Evolutionary conservation across 2,113 vertebrate genomes (phyloP).

Genomic region (Delphinapterus leucas): DNA sequence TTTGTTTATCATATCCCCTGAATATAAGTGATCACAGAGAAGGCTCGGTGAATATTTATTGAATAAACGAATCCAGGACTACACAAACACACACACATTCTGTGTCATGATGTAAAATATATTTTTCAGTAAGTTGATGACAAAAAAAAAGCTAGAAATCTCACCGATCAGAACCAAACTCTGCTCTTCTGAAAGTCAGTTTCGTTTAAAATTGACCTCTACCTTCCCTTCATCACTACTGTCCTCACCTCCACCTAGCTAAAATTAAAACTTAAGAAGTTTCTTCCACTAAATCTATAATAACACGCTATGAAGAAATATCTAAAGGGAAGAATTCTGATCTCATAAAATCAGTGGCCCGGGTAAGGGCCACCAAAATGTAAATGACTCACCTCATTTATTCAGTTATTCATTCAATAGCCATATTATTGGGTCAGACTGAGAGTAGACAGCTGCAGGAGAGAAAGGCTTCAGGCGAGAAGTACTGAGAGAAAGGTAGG

Average conservation of each 20-base stretch:
- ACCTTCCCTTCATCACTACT: neutral
- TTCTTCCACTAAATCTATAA: neutral
- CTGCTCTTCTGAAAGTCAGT: neutral
- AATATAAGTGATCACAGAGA: neutral
- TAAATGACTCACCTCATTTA: neutral
- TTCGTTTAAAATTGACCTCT: neutral
- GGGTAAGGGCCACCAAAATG: neutral
- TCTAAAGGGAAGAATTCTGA: neutral
- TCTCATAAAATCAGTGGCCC: neutral
- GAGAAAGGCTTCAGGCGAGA: neutral
- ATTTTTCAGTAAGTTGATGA: neutral
- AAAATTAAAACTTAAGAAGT: neutral
- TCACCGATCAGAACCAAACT: neutral
- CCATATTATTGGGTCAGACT: fast-evolving
- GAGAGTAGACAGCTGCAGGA: neutral
- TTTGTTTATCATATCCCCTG: neutral
- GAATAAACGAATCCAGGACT: neutral
- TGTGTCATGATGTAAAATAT: neutral
- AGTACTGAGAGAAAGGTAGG: neutral
- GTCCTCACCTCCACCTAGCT: neutral
- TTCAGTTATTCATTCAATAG: neutral
- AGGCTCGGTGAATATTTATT: neutral
- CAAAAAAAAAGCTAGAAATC: neutral
- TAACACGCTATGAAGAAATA: neutral
- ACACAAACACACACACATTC: neutral